Base-by-base conservation (phyloP, 2,797 vertebrate genomes). In the Taeniopygia guttata region DNA sequence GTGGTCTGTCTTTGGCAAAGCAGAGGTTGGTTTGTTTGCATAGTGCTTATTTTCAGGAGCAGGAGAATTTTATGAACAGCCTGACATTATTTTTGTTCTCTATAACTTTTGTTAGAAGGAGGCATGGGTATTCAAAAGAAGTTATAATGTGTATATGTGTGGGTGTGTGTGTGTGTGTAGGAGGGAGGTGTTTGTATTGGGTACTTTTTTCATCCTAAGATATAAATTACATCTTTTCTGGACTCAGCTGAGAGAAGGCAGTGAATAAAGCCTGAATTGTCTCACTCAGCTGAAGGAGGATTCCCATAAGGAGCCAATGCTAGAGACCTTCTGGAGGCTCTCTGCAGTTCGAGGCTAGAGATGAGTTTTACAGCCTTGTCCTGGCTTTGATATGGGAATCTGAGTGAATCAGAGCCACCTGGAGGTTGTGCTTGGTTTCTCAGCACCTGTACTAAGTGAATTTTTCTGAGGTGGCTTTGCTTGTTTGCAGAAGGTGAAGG, bases 21-120 rank as follows among this genome's bases (percentile, higher is more conserved):
- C 56, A 94, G 84, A 92, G 60, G 63, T 76, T 91, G 88, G 16
- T 92, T 87, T 94, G 91, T 95, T 96, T 96, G 94, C 42, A 43
- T 43, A 70, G 36, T 60, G 64, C 64, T 93, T 96, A 88, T 94
- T 97, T 96, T 93, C 16, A 23, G 93, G 89, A 87, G 79, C 84
- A 90, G 22, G 26, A 75, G 51, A 87, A 40, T 73, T 96, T 94
- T 76, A 80, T 89, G 56, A 94, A 84, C 60, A 88, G 74, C 29
- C 88, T 94, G 62, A 55, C 60, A 51, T 83, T 91, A 38, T 87
- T 95, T 95, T 94, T 84, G 73, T 92, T 75, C 40, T 80, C 91
- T 95, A 2, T 95, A 95, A 93, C 94, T 96, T 96, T 90, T 84
- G 42, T 68, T 83, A 80, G 46, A 78, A 83, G 48, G 62, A 81